These are phyloP conservation scores for Thysanoteuthis rhombus DNA, from an alignment of 2,888 invertebrate species.

Conservation along the genomic window DNA sequence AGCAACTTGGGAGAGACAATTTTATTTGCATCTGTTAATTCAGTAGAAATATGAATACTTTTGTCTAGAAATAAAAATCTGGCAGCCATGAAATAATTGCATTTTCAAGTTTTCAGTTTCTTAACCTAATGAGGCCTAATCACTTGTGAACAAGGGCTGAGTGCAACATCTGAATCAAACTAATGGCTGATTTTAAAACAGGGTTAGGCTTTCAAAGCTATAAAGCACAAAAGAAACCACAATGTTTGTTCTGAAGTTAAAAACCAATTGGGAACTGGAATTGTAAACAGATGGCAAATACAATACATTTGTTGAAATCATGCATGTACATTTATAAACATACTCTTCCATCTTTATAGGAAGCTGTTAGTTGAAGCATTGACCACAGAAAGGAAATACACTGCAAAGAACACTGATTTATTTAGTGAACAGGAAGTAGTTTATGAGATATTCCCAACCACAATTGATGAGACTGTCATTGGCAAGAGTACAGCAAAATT, in stretches of 20 bases:
- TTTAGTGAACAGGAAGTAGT: no score
- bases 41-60: background rate
- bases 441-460: no score
- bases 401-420: no score
- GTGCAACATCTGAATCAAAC: background rate
- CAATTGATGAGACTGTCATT: no score
- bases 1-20: background rate
- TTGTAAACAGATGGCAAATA: background rate
- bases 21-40: no score
- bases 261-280: background rate
- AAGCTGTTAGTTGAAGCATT: background rate
- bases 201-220: background rate
- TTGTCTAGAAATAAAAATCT: background rate
- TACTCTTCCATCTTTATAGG: background rate
- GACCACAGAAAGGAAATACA: no score
- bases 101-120: background rate
- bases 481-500: no score
- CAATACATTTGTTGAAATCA: background rate
- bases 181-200: no score
- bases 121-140: background rate
- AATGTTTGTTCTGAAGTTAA: background rate
- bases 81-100: background rate
- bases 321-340: background rate
- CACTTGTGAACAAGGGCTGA: background rate
- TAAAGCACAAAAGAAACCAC: background rate